A percentile compares a stretch with the other conserved stretches of the same genome.
Evolutionary conservation across 2,797 vertebrate genomes (phyloP).

Genomic region (Scyliorhinus canicula): DNA sequence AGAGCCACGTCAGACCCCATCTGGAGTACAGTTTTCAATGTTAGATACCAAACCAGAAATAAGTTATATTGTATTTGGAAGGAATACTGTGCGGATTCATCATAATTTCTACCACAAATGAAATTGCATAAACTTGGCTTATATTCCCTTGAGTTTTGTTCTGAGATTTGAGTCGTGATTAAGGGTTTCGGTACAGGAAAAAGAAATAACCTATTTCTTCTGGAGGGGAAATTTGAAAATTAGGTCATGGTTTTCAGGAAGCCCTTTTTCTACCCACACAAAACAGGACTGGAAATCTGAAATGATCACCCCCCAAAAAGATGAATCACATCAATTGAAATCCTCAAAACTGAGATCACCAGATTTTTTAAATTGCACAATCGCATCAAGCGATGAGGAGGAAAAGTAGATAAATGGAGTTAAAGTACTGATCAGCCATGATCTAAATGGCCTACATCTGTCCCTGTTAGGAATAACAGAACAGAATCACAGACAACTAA

Average conservation of each 20-base stretch:
- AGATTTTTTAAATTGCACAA: not conserved
- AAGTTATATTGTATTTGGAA: not conserved
- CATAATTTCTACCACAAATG: not conserved
- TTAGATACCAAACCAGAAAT: not conserved
- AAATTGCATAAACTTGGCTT: not conserved
- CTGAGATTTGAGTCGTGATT: not conserved
- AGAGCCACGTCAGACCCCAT: not conserved
- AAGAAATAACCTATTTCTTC: not conserved
- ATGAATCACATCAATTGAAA: not conserved
- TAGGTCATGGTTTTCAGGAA: not conserved
- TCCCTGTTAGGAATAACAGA: not conserved
- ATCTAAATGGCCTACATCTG: not conserved
- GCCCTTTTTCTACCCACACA: not conserved
- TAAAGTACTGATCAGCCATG: not conserved
- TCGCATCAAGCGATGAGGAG: not conserved
- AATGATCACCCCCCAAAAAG: not conserved
- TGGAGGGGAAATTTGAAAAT: not conserved
- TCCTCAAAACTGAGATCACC: not conserved
- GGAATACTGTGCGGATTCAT: not conserved
- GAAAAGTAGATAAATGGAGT: not conserved
- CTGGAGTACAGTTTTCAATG: not conserved
- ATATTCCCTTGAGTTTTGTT: not conserved
- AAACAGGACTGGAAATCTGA: not conserved
- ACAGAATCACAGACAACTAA: not conserved
- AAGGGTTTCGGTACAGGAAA: not conserved